Conservation (phyloP, 37 sponge, comb jelly and placozoan genomes). For the Mnemiopsis leidyi region DNA sequence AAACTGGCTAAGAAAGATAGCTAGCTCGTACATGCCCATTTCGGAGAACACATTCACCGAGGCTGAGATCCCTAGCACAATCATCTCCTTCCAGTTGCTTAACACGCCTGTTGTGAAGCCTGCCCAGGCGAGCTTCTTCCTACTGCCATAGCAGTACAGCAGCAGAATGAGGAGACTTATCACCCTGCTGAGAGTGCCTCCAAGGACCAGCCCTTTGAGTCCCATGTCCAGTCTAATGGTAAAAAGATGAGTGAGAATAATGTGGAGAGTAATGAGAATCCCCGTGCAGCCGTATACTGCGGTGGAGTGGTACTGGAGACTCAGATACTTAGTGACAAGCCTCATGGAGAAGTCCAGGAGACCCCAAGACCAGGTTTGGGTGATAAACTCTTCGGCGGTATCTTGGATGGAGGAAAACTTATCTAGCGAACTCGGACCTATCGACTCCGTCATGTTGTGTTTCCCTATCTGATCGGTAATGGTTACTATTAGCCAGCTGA, state of each 20-base stretch:
- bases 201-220: constrained; percentile 1
- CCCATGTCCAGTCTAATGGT: neutral
- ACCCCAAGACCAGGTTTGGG: constrained; percentile 8
- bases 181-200: constrained; percentile 44
- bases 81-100: constrained; percentile 51
- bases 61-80: constrained; percentile 8
- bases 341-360: constrained; percentile 51
- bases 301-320: constrained; percentile 61
- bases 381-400: constrained; percentile 20
- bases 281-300: constrained; percentile 28
- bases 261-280: neutral
- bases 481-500: neutral
- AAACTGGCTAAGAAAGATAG: constrained; percentile 56
- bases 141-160: neutral
- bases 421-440: neutral
- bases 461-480: neutral
- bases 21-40: constrained; percentile 46
- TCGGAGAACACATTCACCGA: constrained; percentile 34
- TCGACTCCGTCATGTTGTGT: neutral
- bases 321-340: constrained; percentile 35
- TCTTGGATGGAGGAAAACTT: constrained; percentile 19
- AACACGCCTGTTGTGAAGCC: constrained; percentile 6
- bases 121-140: neutral
- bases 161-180: neutral
- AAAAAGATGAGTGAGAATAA: constrained; percentile 11